phyloP scores from a whole-genome alignment of 1,140 invertebrate species.

The Drosophila pallidifrons region DNA sequence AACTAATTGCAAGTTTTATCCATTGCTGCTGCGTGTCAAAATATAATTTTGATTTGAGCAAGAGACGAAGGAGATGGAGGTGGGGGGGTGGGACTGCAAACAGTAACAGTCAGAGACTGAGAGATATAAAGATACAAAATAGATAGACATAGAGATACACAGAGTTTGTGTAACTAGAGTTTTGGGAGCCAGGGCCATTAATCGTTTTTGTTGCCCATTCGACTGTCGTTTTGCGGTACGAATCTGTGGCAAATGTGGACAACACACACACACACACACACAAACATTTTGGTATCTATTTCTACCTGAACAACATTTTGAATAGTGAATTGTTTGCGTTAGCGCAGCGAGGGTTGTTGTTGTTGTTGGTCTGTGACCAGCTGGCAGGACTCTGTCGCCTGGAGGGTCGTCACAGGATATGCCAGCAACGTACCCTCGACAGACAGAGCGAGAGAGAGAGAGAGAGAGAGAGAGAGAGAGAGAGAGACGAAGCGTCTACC shows the following conservation, averaged over 20 bases:
- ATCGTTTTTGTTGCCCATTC: constrained; percentile 62
- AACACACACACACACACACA: neutral
- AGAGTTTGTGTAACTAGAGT: neutral
- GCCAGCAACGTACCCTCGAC: neutral
- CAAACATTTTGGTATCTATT: neutral
- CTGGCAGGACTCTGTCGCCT: constrained; percentile 39
- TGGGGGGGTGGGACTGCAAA: neutral
- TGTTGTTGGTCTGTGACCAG: constrained; percentile 39
- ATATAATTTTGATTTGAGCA: constrained; percentile 68
- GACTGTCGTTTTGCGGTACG: constrained; percentile 76
- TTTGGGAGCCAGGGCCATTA: constrained; percentile 45
- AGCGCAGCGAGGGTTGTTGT: constrained; percentile 27
- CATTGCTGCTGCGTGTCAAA: constrained; percentile 74
- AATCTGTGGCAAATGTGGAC: constrained; percentile 69
- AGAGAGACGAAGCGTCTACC: constrained; percentile 10
- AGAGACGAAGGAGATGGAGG: neutral
- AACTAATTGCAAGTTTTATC: constrained; percentile 73
- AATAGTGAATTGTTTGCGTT: constrained; percentile 31
- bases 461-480: no score
- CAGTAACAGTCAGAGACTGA: constrained; percentile 20
- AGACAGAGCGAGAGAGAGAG: neutral
- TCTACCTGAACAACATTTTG: constrained; percentile 40
- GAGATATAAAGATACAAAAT: constrained; percentile 49
- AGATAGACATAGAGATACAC: constrained; percentile 12
- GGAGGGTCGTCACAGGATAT: constrained; percentile 30